phyloP scores from a whole-genome alignment of 2,113 vertebrate species.

The Sterna hirundo region DNA sequence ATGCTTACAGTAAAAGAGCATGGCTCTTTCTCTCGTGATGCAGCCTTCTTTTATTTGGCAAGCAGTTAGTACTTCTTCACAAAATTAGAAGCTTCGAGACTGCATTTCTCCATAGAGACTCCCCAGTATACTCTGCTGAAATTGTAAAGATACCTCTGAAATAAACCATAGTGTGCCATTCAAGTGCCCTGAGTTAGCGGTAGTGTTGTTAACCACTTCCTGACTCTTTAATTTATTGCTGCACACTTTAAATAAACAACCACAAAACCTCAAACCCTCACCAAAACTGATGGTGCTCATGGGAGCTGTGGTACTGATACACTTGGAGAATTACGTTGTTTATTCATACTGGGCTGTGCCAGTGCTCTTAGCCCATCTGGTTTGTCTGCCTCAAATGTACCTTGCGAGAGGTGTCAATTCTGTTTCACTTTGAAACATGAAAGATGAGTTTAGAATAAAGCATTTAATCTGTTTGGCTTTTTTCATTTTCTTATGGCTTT shows the following conservation, averaged over 20 bases:
- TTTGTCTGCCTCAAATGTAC: background rate
- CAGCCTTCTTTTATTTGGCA: background rate
- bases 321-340: background rate
- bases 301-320: background rate
- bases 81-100: background rate
- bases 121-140: background rate
- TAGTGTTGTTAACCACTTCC: background rate
- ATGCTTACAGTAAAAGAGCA: background rate
- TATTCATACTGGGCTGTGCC: background rate
- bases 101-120: background rate
- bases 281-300: background rate
- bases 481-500: background rate
- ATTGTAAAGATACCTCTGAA: background rate
- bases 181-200: background rate
- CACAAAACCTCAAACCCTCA: background rate
- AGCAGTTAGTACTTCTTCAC: background rate
- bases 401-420: background rate
- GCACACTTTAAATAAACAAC: background rate
- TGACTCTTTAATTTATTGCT: background rate
- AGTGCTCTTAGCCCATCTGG: background rate
- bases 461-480: background rate
- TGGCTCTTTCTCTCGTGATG: background rate
- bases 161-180: background rate
- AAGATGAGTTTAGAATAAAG: background rate
- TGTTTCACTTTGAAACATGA: background rate